Evolutionary conservation across 2,888 invertebrate species (phyloP).

Genomic region (Cryptus armator): DNA sequence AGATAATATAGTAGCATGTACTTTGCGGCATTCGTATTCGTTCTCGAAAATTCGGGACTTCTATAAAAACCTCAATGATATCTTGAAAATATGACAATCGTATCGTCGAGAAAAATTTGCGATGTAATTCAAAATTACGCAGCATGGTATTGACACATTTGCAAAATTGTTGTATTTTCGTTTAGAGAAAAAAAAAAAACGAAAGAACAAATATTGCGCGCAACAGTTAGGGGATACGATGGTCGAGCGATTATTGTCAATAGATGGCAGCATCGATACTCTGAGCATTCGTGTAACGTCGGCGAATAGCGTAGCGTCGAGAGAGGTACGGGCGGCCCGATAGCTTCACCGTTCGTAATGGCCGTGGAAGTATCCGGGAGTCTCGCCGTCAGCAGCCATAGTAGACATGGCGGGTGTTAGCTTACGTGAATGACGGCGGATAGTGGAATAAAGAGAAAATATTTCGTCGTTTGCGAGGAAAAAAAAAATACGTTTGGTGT

Average conservation of each 20-base stretch:
- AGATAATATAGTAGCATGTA: not conserved
- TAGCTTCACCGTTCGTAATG: slow-evolving; percentile 51
- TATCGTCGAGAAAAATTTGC: not conserved
- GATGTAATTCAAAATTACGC: not conserved
- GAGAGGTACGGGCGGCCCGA: slow-evolving; percentile 28
- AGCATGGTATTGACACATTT: not conserved
- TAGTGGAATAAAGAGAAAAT: slow-evolving; percentile 75
- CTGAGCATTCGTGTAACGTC: slow-evolving; percentile 16
- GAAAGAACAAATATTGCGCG: not conserved
- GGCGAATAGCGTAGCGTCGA: slow-evolving; percentile 49
- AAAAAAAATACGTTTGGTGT: slow-evolving; percentile 31
- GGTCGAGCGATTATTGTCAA: not conserved
- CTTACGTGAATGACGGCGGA: slow-evolving; percentile 85
- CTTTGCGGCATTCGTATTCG: not conserved
- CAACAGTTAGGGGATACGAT: not conserved
- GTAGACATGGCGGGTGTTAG: slow-evolving; percentile 91
- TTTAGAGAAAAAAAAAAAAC: not conserved
- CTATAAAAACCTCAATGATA: not conserved
- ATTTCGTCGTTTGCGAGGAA: slow-evolving; percentile 27
- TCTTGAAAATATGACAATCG: not conserved
- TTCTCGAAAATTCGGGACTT: not conserved
- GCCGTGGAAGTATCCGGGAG: slow-evolving; percentile 71
- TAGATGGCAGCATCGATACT: slow-evolving; percentile 22
- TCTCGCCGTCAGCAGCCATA: slow-evolving; percentile 87
- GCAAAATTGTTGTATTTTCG: not conserved